These are phyloP conservation scores for Aphelocoma californica DNA, from an alignment of 2,797 vertebrate species.

Conservation along the genomic window DNA sequence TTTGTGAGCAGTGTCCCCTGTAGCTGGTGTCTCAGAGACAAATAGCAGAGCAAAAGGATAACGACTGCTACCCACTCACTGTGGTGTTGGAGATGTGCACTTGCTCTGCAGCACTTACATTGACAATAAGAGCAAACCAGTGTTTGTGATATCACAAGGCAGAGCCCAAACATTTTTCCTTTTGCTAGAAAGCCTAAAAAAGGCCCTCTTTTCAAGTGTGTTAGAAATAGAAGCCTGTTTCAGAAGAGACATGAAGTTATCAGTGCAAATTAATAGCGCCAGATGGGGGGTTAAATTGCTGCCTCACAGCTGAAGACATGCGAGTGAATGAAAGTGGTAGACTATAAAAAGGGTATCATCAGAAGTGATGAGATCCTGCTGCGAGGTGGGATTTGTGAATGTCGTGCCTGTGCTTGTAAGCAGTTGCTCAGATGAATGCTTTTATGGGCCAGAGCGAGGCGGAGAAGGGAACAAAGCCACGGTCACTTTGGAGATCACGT, in stretches of 20 bases:
- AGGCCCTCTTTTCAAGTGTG: neutral
- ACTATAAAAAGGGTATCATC: conserved; percentile 16
- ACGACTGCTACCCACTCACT: neutral
- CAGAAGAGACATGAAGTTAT: conserved; percentile 22
- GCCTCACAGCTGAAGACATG: conserved; percentile 36
- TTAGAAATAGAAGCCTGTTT: conserved; percentile 32
- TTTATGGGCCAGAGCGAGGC: neutral
- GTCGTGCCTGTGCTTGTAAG: neutral
- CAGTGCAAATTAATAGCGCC: neutral
- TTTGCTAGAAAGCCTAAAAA: neutral
- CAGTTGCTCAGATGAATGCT: neutral
- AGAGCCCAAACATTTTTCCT: neutral
- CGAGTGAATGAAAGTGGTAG: neutral
- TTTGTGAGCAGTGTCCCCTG: neutral
- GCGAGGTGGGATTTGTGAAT: neutral
- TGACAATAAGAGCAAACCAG: neutral
- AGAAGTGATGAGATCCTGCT: conserved; percentile 10
- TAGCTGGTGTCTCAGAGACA: neutral
- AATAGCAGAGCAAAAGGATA: neutral
- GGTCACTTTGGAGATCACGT: neutral
- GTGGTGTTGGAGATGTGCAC: neutral
- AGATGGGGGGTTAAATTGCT: conserved; percentile 39
- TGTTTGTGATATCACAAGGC: neutral
- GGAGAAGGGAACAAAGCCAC: neutral
- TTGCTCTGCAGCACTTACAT: neutral